Percentiles rank a stretch among this genome's conserved stretches.
Conservation (phyloP, 2,797 vertebrate species). For the Meriones psammophilus region DNA sequence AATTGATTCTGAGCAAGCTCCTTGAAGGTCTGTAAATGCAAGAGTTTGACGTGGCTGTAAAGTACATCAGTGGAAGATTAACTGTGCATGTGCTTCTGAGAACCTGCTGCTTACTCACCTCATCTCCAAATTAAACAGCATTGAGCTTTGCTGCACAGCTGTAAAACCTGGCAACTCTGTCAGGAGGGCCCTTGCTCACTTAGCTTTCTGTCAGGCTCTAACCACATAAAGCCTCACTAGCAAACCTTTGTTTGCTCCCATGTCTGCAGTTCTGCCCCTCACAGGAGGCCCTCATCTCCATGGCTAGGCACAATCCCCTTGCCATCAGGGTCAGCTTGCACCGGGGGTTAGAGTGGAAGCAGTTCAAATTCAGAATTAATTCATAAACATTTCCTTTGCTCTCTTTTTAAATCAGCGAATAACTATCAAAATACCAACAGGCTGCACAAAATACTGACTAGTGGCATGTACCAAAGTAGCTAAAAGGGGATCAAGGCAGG, state of each 20-base stretch:
- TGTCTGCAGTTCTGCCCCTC: background rate
- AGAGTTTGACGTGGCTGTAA: constrained; percentile 33
- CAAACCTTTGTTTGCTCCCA: background rate
- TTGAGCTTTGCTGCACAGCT: background rate
- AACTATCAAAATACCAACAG: background rate
- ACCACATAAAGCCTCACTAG: background rate
- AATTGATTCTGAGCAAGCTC: constrained; percentile 50
- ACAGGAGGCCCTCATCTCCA: accelerated
- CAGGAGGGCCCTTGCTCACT: background rate
- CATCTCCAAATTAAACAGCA: constrained; percentile 64
- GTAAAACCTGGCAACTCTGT: background rate
- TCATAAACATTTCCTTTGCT: background rate
- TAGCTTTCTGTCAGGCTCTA: background rate
- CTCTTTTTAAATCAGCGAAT: constrained; percentile 13
- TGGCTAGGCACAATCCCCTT: background rate
- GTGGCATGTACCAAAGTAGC: background rate
- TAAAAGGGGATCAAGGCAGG: background rate
- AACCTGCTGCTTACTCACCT: constrained; percentile 48
- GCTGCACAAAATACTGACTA: background rate
- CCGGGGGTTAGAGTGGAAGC: background rate
- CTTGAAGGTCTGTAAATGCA: constrained; percentile 47
- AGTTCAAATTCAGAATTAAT: background rate
- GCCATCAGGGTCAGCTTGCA: no score
- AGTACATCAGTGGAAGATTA: constrained; percentile 44
- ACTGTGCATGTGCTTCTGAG: constrained; percentile 45